Percentiles rank a stretch among this genome's conserved stretches.
Evolutionary conservation across 2,888 invertebrate species (phyloP).

Genomic region (Eubasilissa splendida): DNA sequence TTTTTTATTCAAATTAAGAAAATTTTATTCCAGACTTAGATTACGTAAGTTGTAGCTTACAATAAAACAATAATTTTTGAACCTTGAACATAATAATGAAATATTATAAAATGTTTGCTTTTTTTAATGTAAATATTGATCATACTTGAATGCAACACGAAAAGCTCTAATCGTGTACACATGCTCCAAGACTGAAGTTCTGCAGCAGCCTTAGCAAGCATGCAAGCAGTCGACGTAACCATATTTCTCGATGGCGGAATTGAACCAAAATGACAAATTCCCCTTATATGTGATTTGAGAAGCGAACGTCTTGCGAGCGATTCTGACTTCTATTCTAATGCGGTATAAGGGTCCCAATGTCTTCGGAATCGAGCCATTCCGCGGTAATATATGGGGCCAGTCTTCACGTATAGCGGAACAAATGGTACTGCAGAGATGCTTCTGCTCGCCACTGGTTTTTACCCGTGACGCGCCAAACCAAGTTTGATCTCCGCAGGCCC

Average conservation of each 20-base stretch:
- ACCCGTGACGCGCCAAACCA: not conserved
- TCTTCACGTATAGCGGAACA: conserved; percentile 51
- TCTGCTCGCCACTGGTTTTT: not conserved
- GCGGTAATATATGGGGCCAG: conserved; percentile 49
- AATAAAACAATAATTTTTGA: no score
- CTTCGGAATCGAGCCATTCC: conserved; percentile 38
- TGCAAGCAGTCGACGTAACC: not conserved
- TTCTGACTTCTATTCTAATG: conserved; percentile 39
- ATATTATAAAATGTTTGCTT: no score
- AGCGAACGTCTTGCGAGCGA: conserved; percentile 34
- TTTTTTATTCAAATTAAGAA: no score
- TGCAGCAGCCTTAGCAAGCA: no score
- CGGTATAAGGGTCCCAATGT: conserved; percentile 32
- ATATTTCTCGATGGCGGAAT: conserved; percentile 45
- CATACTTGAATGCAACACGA: no score
- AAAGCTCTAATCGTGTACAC: no score
- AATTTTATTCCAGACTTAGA: no score
- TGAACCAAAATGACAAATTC: conserved; percentile 54
- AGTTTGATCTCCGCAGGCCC: no score
- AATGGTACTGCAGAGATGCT: conserved; percentile 54
- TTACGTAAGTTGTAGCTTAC: no score
- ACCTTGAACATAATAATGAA: no score
- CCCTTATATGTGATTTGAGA: conserved; percentile 50
- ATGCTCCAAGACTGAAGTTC: no score
- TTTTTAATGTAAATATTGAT: no score